These are phyloP conservation scores for Volucella zonaria DNA, from an alignment of 2,888 invertebrate genomes.

Conservation along the genomic window DNA sequence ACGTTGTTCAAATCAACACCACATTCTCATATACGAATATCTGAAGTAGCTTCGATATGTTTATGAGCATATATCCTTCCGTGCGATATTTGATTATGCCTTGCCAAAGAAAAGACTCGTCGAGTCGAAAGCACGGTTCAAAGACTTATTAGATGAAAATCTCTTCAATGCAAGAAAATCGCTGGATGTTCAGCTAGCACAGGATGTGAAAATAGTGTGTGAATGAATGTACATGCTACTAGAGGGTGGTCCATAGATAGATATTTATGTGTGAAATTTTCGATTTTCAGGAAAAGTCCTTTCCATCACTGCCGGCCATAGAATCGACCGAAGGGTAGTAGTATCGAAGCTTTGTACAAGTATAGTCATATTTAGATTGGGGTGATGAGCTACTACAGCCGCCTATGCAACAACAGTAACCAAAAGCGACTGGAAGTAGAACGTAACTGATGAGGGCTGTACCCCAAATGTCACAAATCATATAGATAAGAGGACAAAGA, in stretches of 20 bases:
- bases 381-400: conserved; percentile 61
- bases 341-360: neutral
- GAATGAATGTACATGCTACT: conserved; percentile 8
- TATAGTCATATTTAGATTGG: conserved; percentile 42
- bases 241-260: conserved; percentile 60
- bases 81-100: conserved; percentile 45
- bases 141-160: conserved; percentile 63
- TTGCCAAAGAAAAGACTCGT: conserved; percentile 52
- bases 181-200: conserved; percentile 29
- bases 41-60: neutral
- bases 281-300: conserved; percentile 52
- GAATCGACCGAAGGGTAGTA: conserved; percentile 15
- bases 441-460: conserved; percentile 72
- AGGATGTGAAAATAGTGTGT: conserved; percentile 45
- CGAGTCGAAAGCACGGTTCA: conserved; percentile 25
- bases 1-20: conserved; percentile 25
- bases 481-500: conserved; percentile 76
- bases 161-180: conserved; percentile 30
- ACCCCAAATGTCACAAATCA: conserved; percentile 74
- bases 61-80: neutral
- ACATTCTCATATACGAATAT: neutral
- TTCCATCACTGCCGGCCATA: conserved; percentile 38
- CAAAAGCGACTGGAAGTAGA: conserved; percentile 58
- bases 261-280: conserved; percentile 71
- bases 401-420: conserved; percentile 26